Percentiles rank a stretch among this genome's conserved stretches.
phyloP scores from a whole-genome alignment of 2,888 invertebrate genomes.

The Patella pellucida region DNA sequence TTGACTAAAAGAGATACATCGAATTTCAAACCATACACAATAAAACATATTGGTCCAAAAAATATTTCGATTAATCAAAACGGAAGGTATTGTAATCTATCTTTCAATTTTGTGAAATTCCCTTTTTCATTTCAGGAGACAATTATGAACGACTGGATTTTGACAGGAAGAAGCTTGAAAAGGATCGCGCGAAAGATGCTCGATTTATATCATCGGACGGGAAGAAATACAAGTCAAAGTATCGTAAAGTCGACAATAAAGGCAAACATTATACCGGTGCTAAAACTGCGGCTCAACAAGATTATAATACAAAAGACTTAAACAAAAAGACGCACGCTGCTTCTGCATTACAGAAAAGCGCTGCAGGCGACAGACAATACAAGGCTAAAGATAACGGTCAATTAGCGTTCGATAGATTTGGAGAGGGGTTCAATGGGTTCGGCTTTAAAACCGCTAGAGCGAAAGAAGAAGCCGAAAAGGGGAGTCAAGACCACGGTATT shows the following conservation, averaged over 20 bases:
- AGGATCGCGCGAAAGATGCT: not conserved
- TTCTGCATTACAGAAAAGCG: too few relatives aligned
- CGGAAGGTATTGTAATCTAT: too few relatives aligned
- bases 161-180: conserved; percentile 3
- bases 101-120: too few relatives aligned
- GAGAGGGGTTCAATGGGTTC: not conserved
- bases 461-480: not conserved
- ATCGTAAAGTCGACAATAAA: not conserved
- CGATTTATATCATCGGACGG: not conserved
- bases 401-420: not conserved
- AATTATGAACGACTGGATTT: conserved; percentile 10
- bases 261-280: not conserved
- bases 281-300: not conserved
- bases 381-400: not conserved
- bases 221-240: not conserved
- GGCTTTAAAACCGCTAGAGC: not conserved
- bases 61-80: too few relatives aligned
- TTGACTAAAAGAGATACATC: too few relatives aligned
- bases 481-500: not conserved
- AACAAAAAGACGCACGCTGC: not conserved
- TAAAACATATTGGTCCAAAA: too few relatives aligned
- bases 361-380: not conserved
- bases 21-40: too few relatives aligned
- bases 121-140: not conserved
- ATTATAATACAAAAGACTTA: not conserved